Percentiles rank a stretch among this genome's conserved stretches.
Evolutionary conservation across 2,888 invertebrate genomes (phyloP).

Genomic region (Ectropis crepuscularia): DNA sequence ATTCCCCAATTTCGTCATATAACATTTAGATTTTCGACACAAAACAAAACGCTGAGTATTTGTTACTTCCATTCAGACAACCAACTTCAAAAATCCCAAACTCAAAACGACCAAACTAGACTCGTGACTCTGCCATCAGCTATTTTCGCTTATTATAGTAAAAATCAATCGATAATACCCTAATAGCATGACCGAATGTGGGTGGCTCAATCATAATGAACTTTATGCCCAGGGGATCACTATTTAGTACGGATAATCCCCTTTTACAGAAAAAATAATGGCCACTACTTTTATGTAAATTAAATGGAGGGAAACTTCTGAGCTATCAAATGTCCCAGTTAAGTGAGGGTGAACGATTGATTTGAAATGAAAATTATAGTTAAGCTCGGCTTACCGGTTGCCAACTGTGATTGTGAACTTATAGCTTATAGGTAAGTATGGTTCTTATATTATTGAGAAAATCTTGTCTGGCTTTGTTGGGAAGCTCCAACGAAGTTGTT

Average conservation of each 20-base stretch:
- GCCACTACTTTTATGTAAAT: conserved; percentile 78
- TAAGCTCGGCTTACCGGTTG: neutral
- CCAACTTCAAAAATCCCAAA: too few species aligned
- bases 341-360: conserved; percentile 62
- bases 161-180: conserved; percentile 49
- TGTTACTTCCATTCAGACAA: too few species aligned
- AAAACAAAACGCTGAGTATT: too few species aligned
- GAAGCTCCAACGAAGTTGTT: too few species aligned
- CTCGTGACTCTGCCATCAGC: neutral
- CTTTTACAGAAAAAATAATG: conserved; percentile 80
- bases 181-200: conserved; percentile 56
- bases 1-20: too few species aligned
- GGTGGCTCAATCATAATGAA: conserved; percentile 61
- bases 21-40: too few species aligned
- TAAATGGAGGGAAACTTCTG: conserved; percentile 72
- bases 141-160: neutral
- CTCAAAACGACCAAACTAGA: too few species aligned
- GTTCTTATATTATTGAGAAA: too few species aligned
- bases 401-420: conserved; percentile 53
- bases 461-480: too few species aligned
- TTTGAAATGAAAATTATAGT: conserved; percentile 53
- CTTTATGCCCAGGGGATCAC: conserved; percentile 71
- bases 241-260: conserved; percentile 77
- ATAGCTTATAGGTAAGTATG: neutral
- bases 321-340: conserved; percentile 47